A percentile compares a stretch with the other conserved stretches of the same genome.
phyloP scores from a whole-genome alignment of 2,797 vertebrate species.

The Caiman crocodilus region DNA sequence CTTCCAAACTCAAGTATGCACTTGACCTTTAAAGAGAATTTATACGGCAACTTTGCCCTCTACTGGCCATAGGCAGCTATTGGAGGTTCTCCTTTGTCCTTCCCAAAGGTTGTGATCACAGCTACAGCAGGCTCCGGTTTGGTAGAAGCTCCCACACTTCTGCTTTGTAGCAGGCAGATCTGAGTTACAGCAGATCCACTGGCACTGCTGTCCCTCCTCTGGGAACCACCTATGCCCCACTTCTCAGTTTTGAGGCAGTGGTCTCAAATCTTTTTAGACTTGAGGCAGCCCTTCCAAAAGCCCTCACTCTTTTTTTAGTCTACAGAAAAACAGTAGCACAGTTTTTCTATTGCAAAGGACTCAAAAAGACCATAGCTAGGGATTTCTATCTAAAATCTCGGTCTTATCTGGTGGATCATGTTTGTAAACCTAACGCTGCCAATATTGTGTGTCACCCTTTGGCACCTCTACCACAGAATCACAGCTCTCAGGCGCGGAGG shows the following conservation, averaged over 20 bases:
- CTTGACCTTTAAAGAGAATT: fast-evolving
- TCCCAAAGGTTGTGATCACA: fast-evolving
- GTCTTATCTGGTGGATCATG: too few relatives aligned
- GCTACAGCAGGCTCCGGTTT: background rate
- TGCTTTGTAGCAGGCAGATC: background rate
- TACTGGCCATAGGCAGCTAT: background rate
- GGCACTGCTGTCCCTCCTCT: too few relatives aligned
- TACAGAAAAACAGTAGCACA: too few relatives aligned
- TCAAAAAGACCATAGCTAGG: too few relatives aligned
- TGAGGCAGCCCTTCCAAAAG: too few relatives aligned
- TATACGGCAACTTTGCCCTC: conserved; percentile 54
- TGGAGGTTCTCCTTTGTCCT: background rate
- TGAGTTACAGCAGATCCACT: background rate
- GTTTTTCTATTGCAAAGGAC: too few relatives aligned
- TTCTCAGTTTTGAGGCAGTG: too few relatives aligned
- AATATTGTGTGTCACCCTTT: too few relatives aligned
- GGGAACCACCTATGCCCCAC: too few relatives aligned
- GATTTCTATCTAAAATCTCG: too few relatives aligned
- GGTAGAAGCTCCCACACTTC: background rate
- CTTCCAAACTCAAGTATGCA: fast-evolving
- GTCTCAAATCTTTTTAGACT: background rate
- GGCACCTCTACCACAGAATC: background rate
- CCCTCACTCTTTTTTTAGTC: too few relatives aligned
- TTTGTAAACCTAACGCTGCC: too few relatives aligned
- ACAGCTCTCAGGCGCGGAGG: background rate